Evolutionary conservation across 2,113 vertebrate species (phyloP), one percentile per base, ranked within the genome.

Genomic region (Eleginops maclovinus): DNA sequence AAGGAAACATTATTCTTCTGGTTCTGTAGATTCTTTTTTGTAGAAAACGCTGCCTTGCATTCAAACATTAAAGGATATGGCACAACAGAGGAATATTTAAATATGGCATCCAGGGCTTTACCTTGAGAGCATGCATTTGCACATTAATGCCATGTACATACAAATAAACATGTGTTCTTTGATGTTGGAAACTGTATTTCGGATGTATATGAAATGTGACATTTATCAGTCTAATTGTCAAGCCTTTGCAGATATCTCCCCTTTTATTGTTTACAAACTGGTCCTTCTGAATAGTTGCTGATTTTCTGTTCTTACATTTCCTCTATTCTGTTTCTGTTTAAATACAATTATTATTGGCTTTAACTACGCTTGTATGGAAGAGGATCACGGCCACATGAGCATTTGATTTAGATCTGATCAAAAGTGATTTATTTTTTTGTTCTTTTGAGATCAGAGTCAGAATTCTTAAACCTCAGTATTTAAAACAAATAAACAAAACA

Each of bases 1-100:
- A 75, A 58, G 44, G 17, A 51, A 59, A 17, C 60, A 28, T 49
- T 24, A 5, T 69, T 63, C 31, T 55, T 69, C 17, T 36, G 15
- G 36, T 62, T 55, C 63, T 64, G 66, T 26, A 8, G 31, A n/a
- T 26, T 31, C 26, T 46, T 41, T 12, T 36, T 26, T 40, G 5
- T 22, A 55, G 15, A 21, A 40, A 59, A 3, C 12, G 9, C 21
- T 59, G 22, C 36, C n/a, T 26, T 4, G 13, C 14, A 67, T 68
- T 74, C 24, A 66, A 50, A 4, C 41, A 4, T 55, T 61, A 44
- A 49, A 31, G 47, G 49, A 62, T 75, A 56, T 44, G n/a, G 22
- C n/a, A 43, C 49, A 41, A 15, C 59, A 59, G 47, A 36, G 16
- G 26, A n/a, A 40, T 44, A 41, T 58, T 51, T 59, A 12, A 56